phyloP scores from a whole-genome alignment of 2,888 invertebrate species.

The Eristalis arbustorum region DNA sequence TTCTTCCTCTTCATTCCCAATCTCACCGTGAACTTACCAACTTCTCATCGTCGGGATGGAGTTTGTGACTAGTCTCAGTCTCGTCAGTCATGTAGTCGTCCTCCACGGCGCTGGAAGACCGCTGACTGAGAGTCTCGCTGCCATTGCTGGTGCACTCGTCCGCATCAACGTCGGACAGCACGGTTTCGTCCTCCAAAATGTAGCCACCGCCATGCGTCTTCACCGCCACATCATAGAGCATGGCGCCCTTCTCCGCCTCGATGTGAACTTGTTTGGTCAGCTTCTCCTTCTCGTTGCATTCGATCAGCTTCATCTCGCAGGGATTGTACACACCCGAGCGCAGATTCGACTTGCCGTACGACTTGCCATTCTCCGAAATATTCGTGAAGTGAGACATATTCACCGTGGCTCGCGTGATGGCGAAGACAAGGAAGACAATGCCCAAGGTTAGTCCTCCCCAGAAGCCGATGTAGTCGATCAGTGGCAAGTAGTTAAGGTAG shows the following conservation, averaged over 20 bases:
- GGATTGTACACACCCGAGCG: constrained; percentile 75
- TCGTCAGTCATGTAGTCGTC: constrained; percentile 59
- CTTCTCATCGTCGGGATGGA: constrained; percentile 28
- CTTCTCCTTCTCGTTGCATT: constrained; percentile 72
- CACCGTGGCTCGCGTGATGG: constrained; percentile 77
- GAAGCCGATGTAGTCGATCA: constrained; percentile 81
- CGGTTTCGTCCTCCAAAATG: constrained; percentile 50
- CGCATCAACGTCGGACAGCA: constrained; percentile 45
- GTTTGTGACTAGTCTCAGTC: constrained; percentile 19
- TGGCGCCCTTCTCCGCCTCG: constrained; percentile 62
- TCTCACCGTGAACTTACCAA: constrained; percentile 20
- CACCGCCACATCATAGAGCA: constrained; percentile 55
- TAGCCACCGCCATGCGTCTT: constrained; percentile 34
- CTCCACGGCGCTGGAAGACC: constrained; percentile 36
- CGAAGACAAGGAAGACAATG: constrained; percentile 75
- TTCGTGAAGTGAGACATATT: constrained; percentile 75
- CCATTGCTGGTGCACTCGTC: constrained; percentile 34
- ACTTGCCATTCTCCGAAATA: constrained; percentile 74
- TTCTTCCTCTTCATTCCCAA: not conserved
- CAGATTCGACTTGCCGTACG: constrained; percentile 75
- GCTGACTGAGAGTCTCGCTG: constrained; percentile 44
- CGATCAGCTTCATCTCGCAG: constrained; percentile 77
- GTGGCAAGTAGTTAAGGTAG: constrained; percentile 87
- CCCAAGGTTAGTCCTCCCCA: constrained; percentile 77
- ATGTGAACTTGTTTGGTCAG: constrained; percentile 66